Evolutionary conservation across 2,888 invertebrate species (phyloP).

Genomic region (Colostygia pectinataria): DNA sequence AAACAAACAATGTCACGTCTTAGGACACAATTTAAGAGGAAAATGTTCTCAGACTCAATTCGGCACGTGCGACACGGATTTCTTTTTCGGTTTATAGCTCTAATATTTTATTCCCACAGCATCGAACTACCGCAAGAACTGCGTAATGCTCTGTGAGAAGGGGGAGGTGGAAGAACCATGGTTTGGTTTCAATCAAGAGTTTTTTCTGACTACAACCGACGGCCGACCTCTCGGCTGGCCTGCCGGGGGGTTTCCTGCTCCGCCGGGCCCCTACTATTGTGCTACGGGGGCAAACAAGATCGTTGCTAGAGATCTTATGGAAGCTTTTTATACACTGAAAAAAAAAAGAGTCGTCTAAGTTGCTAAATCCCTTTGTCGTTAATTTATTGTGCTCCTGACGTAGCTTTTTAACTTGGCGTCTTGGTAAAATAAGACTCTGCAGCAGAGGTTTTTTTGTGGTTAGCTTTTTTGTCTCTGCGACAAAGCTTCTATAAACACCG

Average conservation of each 20-base stretch:
- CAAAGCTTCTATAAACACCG: too few relatives aligned
- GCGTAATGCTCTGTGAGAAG: constrained; percentile 80
- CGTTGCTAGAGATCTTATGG: constrained; percentile 91
- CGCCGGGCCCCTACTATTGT: constrained; percentile 92
- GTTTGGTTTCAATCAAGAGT: constrained; percentile 89
- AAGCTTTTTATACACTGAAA: constrained; percentile 85
- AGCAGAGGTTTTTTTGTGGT: too few relatives aligned
- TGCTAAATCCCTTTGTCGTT: too few relatives aligned
- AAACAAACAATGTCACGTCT: too few relatives aligned
- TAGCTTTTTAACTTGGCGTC: too few relatives aligned
- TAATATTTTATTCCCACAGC: constrained; percentile 41
- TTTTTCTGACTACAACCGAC: constrained; percentile 67
- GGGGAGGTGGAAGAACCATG: constrained; percentile 84
- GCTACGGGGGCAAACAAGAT: constrained; percentile 90
- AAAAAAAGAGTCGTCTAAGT: too few relatives aligned
- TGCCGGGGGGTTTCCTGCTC: constrained; percentile 85
- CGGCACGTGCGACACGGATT: neutral
- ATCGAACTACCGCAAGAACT: constrained; percentile 63
- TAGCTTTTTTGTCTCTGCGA: too few relatives aligned
- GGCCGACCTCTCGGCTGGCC: constrained; percentile 90
- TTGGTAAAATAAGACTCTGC: too few relatives aligned
- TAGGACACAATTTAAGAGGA: too few relatives aligned
- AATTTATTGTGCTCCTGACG: too few relatives aligned
- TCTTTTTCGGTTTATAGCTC: neutral
- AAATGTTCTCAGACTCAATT: neutral